Conservation (phyloP, 2,113 vertebrate genomes). For the Vulpes lagopus region DNA sequence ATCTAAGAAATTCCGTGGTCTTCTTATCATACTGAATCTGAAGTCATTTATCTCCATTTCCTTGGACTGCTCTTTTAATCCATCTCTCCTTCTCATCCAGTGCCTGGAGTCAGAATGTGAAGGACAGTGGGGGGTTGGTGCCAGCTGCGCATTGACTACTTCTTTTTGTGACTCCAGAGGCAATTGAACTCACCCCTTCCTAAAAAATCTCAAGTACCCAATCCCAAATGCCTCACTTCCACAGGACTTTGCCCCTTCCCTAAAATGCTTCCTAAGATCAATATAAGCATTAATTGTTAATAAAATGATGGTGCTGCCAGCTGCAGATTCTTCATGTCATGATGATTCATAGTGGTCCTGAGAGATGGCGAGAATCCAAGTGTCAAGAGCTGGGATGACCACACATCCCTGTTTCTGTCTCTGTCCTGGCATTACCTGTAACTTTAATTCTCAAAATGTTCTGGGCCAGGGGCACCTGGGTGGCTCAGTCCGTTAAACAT, state of each 20-base stretch:
- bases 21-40: background rate
- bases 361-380: background rate
- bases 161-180: background rate
- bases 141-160: background rate
- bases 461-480: background rate
- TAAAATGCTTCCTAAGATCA: background rate
- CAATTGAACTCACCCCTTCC: background rate
- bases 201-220: slow-evolving; percentile 1
- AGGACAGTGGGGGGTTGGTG: background rate
- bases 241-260: background rate
- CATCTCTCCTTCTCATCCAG: background rate
- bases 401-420: background rate
- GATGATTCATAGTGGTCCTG: background rate
- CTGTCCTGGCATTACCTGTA: background rate
- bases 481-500: background rate
- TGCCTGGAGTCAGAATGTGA: background rate
- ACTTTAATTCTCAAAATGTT: background rate
- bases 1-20: background rate
- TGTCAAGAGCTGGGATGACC: background rate
- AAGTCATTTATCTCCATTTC: slow-evolving; percentile 67
- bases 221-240: slow-evolving; percentile 9
- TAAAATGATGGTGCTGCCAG: background rate
- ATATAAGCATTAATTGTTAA: background rate
- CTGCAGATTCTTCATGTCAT: background rate
- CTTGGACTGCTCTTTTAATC: background rate